phyloP scores from a whole-genome alignment of 2,113 vertebrate genomes.

The Phylloscopus trochiloides region DNA sequence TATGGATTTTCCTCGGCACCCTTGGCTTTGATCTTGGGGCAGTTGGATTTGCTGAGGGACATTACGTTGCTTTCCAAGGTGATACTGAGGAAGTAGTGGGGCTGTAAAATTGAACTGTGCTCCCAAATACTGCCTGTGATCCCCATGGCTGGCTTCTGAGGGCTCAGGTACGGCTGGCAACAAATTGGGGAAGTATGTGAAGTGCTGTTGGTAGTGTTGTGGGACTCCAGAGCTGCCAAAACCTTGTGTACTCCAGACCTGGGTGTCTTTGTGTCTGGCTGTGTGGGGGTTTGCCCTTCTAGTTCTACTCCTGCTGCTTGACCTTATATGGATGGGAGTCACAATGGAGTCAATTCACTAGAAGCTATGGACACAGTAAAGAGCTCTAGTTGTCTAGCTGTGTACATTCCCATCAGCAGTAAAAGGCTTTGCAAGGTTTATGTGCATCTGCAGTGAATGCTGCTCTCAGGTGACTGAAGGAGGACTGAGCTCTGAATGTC shows the following conservation, averaged over 20 bases:
- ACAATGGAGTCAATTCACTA: neutral
- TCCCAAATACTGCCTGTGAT: neutral
- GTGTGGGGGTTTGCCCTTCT: neutral
- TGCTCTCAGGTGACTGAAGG: neutral
- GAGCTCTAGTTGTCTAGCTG: neutral
- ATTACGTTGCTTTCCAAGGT: constrained; percentile 35
- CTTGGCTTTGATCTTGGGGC: constrained; percentile 47
- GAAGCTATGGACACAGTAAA: neutral
- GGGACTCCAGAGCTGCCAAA: neutral
- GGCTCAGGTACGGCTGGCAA: neutral
- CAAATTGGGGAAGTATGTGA: neutral
- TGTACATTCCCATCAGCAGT: neutral
- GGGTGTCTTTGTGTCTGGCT: neutral
- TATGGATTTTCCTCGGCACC: constrained; percentile 27
- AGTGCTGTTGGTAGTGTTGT: neutral
- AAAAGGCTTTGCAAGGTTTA: neutral
- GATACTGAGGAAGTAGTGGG: constrained; percentile 16
- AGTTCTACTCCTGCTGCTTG: neutral
- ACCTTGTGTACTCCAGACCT: neutral
- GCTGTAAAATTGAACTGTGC: constrained; percentile 52
- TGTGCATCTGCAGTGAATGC: neutral
- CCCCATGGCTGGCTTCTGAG: neutral
- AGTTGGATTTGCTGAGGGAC: neutral
- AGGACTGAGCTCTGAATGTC: neutral
- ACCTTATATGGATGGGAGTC: neutral